Evolutionary conservation across 2,888 invertebrate species (phyloP), one percentile per base, ranked within the genome.

Genomic region (Acronicta psi): DNA sequence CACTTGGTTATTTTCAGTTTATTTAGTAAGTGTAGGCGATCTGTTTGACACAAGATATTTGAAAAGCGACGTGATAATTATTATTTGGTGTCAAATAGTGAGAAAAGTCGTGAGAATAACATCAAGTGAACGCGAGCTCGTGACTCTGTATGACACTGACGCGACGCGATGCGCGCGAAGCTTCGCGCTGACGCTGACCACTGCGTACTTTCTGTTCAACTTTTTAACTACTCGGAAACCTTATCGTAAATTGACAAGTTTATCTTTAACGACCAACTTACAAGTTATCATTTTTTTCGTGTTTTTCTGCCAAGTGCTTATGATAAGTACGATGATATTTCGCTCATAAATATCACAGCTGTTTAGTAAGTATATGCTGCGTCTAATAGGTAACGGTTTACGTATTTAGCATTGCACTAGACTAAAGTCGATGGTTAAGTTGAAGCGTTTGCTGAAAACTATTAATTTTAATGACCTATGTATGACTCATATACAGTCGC

Each of bases 31-130:
- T 77, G 56, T 66, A 69, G 69, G 59, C 61, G 63, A 77, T 74
- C 61, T 72, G 64, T 77, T 78, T 77, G 74, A 79, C 75, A 69
- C 63, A 60, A 73, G 62, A 65, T 77, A 69, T 79, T 77, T 83
- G 77, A 80, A 75, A 75, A 75, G 73, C 61, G 69, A 83, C 77
- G 77, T 81, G 83, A 81, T 76, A 81, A 79, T 80, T 81, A 78
- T 81, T 76, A 80, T 80, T 83, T 79, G 80, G 80, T 81, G 82
- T 81, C 80, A 83, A 72, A 79, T 81, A 73, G 80, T 77, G 76
- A 75, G 82, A 80, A 81, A 79, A 81, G 80, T 84, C 85, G 85
- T 83, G 83, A 83, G 83, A 80, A 80, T 77, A 75, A 75, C 78
- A 83, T 80, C 75, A 81, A 69, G 63, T 47, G 70, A 74, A 63